A percentile compares a stretch with the other conserved stretches of the same genome.
These are phyloP conservation scores for Tachypleus tridentatus DNA, from an alignment of 1,140 invertebrate species.

Conservation along the genomic window DNA sequence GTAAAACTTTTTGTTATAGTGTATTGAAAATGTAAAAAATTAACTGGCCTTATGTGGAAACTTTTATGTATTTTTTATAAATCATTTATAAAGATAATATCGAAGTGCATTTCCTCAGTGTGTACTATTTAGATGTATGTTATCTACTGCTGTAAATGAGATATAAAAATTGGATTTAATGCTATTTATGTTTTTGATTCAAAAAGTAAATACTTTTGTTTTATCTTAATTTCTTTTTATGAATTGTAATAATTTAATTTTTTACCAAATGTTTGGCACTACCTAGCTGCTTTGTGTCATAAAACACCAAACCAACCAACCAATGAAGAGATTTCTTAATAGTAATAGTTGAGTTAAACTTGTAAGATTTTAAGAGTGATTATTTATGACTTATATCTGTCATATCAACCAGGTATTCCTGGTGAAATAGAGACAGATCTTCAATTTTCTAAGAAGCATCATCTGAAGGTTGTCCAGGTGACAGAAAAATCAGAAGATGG, in stretches of 20 bases:
- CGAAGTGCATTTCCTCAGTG: background rate
- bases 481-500: conserved; percentile 3
- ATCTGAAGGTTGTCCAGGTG: conserved; percentile 8
- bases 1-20: conserved; percentile 29
- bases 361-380: background rate
- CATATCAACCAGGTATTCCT: conserved; percentile 10
- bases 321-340: too few species aligned
- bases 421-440: background rate
- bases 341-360: too few species aligned
- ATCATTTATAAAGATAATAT: background rate
- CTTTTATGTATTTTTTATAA: background rate
- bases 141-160: background rate
- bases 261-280: too few species aligned
- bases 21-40: background rate
- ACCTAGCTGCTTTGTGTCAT: too few species aligned
- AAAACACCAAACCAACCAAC: too few species aligned
- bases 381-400: background rate
- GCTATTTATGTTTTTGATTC: too few species aligned
- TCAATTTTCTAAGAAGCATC: conserved; percentile 12
- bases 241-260: too few species aligned
- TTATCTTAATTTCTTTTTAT: too few species aligned
- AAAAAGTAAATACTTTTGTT: too few species aligned
- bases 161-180: too few species aligned
- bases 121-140: background rate
- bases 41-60: too few species aligned